Evolutionary conservation across 2,797 vertebrate species (phyloP).

Genomic region (Sciurus carolinensis): DNA sequence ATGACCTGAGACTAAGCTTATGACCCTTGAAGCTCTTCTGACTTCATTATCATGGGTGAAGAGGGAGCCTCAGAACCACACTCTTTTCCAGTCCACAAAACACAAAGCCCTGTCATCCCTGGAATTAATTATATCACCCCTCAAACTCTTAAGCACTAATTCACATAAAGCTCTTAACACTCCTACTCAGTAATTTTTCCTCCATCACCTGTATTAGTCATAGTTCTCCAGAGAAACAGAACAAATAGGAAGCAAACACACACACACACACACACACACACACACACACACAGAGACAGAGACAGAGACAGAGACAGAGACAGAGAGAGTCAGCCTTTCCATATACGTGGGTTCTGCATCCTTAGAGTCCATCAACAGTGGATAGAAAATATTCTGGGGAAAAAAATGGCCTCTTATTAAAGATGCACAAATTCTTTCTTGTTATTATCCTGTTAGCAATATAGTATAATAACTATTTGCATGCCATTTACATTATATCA

Average conservation of each 20-base stretch:
- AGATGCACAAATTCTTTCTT: not conserved
- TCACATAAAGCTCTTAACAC: not conserved
- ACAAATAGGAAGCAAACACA: not conserved
- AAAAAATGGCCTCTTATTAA: not conserved
- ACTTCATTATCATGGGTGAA: not conserved
- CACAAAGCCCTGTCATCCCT: not conserved
- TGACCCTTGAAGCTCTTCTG: not conserved
- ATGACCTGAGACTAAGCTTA: not conserved
- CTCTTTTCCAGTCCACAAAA: not conserved
- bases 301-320: not conserved
- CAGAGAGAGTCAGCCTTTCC: not conserved
- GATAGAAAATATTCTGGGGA: not conserved
- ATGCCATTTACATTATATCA: not conserved
- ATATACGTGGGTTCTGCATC: not conserved
- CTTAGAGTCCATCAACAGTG: not conserved
- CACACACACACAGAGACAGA: not conserved
- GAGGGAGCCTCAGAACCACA: not conserved
- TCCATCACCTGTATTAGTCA: not conserved
- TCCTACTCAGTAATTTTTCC: not conserved
- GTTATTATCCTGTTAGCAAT: not conserved
- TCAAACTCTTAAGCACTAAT: not conserved
- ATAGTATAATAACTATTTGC: not conserved
- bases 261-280: not conserved
- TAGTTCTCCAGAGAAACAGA: not conserved
- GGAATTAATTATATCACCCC: not conserved